Conservation (phyloP, 2,113 vertebrate genomes). For the Rhinopithecus roxellana region DNA sequence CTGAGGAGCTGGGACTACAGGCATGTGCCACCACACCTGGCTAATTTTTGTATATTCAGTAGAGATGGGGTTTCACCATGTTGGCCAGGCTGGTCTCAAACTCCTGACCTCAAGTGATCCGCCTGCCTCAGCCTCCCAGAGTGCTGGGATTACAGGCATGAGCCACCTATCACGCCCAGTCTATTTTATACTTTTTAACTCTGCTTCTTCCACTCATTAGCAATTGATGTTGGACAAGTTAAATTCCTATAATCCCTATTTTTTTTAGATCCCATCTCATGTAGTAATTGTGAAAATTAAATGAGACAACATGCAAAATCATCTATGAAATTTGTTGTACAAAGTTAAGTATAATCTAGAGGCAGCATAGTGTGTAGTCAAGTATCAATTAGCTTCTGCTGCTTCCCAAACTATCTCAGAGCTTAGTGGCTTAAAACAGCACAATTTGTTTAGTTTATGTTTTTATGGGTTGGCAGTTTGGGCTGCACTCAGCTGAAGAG, state of each 20-base stretch:
- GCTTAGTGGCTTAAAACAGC: neutral
- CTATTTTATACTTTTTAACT: neutral
- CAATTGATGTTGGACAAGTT: neutral
- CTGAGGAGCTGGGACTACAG: neutral
- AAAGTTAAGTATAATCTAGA: neutral
- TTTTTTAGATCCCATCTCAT: neutral
- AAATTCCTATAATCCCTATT: neutral
- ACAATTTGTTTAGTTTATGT: neutral
- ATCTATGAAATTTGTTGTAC: neutral
- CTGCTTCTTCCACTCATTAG: neutral
- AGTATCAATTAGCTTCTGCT: neutral
- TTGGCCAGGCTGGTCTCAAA: neutral
- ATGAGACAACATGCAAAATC: neutral
- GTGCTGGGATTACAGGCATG: neutral
- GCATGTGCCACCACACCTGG: neutral
- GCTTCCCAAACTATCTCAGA: neutral
- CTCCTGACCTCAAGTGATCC: neutral
- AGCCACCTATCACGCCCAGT: neutral
- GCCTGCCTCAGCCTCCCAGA: neutral
- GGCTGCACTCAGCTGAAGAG: neutral
- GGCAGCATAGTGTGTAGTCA: neutral
- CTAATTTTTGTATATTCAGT: neutral
- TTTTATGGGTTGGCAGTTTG: neutral
- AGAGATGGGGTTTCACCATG: neutral
- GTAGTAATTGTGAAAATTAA: neutral